phyloP scores from a whole-genome alignment of 2,888 invertebrate species.

The Lithophane socia region DNA sequence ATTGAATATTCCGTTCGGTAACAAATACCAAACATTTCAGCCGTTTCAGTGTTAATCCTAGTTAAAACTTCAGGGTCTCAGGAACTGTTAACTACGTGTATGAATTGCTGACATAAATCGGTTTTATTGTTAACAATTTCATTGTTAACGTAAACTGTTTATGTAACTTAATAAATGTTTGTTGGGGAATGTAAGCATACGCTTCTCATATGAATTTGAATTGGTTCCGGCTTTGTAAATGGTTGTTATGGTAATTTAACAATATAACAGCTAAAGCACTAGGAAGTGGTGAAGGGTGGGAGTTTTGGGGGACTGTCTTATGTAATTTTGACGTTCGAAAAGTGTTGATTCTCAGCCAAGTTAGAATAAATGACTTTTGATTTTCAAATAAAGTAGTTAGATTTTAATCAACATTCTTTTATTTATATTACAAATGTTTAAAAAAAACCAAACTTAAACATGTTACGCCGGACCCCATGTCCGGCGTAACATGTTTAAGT shows the following conservation, averaged over 20 bases:
- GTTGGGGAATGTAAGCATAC: neutral
- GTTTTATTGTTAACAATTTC: neutral
- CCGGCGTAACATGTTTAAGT: too few species aligned
- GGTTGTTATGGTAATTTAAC: neutral
- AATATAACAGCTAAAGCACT: neutral
- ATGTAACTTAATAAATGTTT: neutral
- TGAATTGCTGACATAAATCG: slow-evolving; percentile 15
- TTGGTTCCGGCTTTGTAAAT: neutral
- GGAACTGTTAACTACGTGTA: slow-evolving; percentile 10
- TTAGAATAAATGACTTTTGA: too few species aligned
- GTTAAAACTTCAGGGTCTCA: slow-evolving; percentile 17
- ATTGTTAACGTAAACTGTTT: slow-evolving; percentile 1
- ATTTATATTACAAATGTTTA: too few species aligned
- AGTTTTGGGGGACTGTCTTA: too few species aligned
- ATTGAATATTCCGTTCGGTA: neutral
- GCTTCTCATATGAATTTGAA: neutral
- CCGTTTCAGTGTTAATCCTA: slow-evolving; percentile 19
- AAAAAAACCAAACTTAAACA: too few species aligned
- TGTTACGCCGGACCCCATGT: too few species aligned
- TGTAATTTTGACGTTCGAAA: too few species aligned
- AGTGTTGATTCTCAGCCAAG: too few species aligned
- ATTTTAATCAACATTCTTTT: neutral
- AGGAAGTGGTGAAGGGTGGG: too few species aligned
- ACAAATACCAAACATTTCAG: slow-evolving; percentile 3
- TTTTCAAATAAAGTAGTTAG: neutral